Evolutionary conservation across 1,140 invertebrate species (phyloP), one percentile per base, ranked within the genome.

Genomic region (Conus ventricosus): DNA sequence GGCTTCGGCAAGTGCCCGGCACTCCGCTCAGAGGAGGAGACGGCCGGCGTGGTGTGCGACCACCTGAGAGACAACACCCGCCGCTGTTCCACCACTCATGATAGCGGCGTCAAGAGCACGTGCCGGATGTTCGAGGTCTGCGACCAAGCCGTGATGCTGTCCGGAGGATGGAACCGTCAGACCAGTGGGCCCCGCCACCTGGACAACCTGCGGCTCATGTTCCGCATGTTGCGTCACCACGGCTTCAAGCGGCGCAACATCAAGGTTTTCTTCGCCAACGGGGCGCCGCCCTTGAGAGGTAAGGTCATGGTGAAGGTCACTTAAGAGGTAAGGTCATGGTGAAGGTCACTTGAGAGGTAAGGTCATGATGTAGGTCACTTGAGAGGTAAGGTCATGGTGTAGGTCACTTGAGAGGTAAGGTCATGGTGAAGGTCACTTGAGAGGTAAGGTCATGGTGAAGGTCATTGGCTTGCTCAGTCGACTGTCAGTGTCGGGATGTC

Each of bases 221-320:
- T 96, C 85, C 90, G 93, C 25, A 95, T 96, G 94, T 93, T 96
- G 7, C 90, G 94, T 76, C 90, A 92, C 27, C 95, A 95, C 92
- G 96, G 96, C 57, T 96, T 96, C 90, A 93, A 92, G 10, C 92
- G 93, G 53, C 92, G 94, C 25, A 96, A 96, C 88, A 96, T 96
- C 67, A 96, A 96, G 90, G 94, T 96, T 8, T 96, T 96, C 92
- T 96, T 95, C 90, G 96, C 96, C 51, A 96, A 96, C 90, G 96
- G 96, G 75, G 91, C 92, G 7, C 85, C 88, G 15, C 91, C 91
- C 6, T 87, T 94, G 13, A 85, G 90, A 88, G 85, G 94, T 94
- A 91, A 93, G 91, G 91, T 78, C 67, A 15, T 39, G 39, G 39
- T 23, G 27, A 15, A 15, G 83, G 8, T 10, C 55, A 39, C 11